Evolutionary conservation across 2,888 invertebrate species (phyloP).

Genomic region (Parnassius mnemosyne): DNA sequence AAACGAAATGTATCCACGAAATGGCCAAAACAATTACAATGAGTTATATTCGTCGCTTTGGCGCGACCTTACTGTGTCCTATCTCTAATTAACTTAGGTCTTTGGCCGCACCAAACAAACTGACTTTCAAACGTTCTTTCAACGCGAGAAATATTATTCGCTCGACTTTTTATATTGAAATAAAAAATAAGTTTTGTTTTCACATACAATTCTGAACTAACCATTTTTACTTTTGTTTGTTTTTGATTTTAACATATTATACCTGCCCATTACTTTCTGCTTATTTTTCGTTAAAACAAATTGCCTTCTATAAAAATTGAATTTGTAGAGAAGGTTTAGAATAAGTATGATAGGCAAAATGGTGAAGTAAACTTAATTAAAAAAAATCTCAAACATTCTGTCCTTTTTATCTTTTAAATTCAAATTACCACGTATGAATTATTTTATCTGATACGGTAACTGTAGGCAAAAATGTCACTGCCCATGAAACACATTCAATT

Average conservation of each 20-base stretch:
- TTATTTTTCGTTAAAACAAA: conserved; percentile 7
- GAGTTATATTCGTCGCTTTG: conserved; percentile 34
- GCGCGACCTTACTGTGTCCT: conserved; percentile 59
- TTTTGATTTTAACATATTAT: conserved; percentile 4
- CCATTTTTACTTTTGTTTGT: conserved; percentile 4
- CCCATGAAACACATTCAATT: no score
- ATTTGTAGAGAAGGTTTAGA: no score
- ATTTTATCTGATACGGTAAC: no score
- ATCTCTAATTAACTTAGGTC: conserved; percentile 64
- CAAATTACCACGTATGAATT: no score
- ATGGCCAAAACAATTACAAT: conserved; percentile 33
- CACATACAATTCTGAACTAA: conserved; percentile 16
- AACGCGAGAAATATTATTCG: conserved; percentile 63
- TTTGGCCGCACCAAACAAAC: conserved; percentile 57
- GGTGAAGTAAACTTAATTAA: no score
- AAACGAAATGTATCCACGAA: conserved; percentile 12
- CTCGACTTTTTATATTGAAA: conserved; percentile 55
- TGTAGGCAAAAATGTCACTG: no score
- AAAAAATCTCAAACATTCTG: no score
- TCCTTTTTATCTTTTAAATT: no score
- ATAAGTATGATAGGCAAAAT: no score
- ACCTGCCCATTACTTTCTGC: conserved; percentile 11
- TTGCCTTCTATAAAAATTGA: no score
- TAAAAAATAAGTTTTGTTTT: conserved; percentile 26
- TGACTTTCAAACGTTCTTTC: conserved; percentile 72